Evolutionary conservation across 2,113 vertebrate species (phyloP), one percentile per base, ranked within the genome.

Genomic region (Zapornia atra): DNA sequence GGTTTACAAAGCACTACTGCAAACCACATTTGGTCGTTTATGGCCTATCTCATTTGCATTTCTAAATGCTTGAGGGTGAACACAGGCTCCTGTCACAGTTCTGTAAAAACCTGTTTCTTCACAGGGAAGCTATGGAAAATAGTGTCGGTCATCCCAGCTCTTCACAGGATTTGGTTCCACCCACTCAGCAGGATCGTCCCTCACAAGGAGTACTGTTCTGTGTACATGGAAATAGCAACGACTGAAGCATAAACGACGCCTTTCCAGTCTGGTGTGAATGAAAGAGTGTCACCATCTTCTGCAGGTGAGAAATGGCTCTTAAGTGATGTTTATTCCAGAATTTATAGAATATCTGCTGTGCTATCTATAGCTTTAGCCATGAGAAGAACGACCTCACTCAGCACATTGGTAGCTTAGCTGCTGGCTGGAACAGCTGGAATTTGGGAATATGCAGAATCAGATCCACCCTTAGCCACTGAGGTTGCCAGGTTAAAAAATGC

Each of bases 41-140:
- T 48, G 44, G 53, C 54, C 19, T 95, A 12, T 15, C 21, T 82
- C 53, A 48, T 80, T 90, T 86, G 66, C 44, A 73, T 90, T 93
- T 88, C 63, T 79, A 46, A 92, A 48, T 76, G 78, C 92, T 69
- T 61, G 31, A n/a, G 26, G 28, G 31, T 90, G 48, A 90, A 31
- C 24, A 22, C 66, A 90, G 61, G n/a, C 57, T 48, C 29, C 34
- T 65, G 34, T 69, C 42, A 56, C 14, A 56, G 21, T 44, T 82
- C 70, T 92, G 40, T 77, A 59, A 57, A 96, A 95, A 92, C 76
- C 59, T 86, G 33, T 85, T 95, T 83, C 75, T 93, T 94, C 88
- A 73, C 40, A 82, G 20, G 53, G 56, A 93, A 71, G 48, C 69
- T 85, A 38, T 51, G 63, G 42, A 87, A 95, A 94, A 93, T 25